Evolutionary conservation across 2,113 vertebrate genomes (phyloP), one percentile per base, ranked within the genome.

Genomic region (Petaurus breviceps): DNA sequence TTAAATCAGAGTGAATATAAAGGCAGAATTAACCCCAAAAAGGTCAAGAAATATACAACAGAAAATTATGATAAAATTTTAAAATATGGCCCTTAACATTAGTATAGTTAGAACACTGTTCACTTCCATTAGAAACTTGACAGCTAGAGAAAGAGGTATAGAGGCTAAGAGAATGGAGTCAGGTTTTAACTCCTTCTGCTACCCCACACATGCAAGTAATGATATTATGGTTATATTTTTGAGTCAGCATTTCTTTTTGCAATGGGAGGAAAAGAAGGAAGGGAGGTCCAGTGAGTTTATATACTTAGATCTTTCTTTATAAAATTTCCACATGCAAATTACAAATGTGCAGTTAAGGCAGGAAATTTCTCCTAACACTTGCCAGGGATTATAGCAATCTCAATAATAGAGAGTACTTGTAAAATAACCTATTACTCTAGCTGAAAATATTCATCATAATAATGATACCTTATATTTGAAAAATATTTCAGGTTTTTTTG

Each of bases 11-110:
- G 50, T 53, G 3, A 16, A n/a, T 19, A 55, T 3, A 28, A 7
- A 61, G 9, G 10, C 9, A 54, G 53, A 54, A 54, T 54, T 3
- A 22, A 61, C 8, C 46, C 28, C 94, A 49, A 11, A 19, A 19
- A 90, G 91, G 54, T 55, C 3, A 91, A 52, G 23, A 90, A 84
- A 54, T 54, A 28, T 53, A 89, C 24, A 57, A 57, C 28, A 31
- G 51, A 31, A 61, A 91, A 68, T 91, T 93, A 51, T 68, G 22
- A 91, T 93, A 57, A 68, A 91, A 91, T 24, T 92, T 93, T 46
- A 93, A 96, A 94, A 54, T 68, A 57, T 57, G 89, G 28, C 8
- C 50, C 12, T 7, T 92, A 77, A 19, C 24, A 77, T 26, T 95
- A n/a, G 31, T 8, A 91, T 23, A 4, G 1, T 55, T 3, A n/a